Evolutionary conservation across 2,113 vertebrate genomes (phyloP), one percentile per base, ranked within the genome.

Genomic region (Hoplias malabaricus): DNA sequence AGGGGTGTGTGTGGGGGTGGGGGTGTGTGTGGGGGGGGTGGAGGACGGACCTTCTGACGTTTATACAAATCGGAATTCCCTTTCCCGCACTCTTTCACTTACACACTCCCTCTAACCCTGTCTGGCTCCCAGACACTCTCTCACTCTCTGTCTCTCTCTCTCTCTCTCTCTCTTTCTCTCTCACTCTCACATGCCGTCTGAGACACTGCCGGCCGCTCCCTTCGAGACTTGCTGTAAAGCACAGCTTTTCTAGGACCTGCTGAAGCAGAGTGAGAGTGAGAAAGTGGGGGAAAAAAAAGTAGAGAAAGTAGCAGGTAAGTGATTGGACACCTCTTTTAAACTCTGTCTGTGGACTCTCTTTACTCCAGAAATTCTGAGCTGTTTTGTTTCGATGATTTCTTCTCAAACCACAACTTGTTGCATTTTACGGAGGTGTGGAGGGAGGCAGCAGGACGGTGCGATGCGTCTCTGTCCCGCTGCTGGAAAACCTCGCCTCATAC

Each of bases 61-160:
- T 53, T 88, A 77, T 88, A 91, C 90, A 92, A 90, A 90, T 90
- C 92, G 92, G 92, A 92, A 93, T 93, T 91, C 92, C 92, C 92
- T 89, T n/a, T 83, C 79, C 65, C 86, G 50, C 73, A 73, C 73
- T 80, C 34, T n/a, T 75, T 78, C 76, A 62, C 76, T 86, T 57
- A 53, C 90, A 87, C 82, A 77, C 86, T 89, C 87, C 89, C 89
- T 91, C 87, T 89, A 87, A 91, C 86, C 85, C 89, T 65, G 90
- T 92, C 92, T 92, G 91, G 90, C 89, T 91, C 86, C 88, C 89
- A 90, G 92, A 90, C 90, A 86, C 90, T 82, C 85, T 87, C 69
- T 71, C 69, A 65, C 87, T 85, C 77, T 27, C 86, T 84, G 89
- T 88, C 89, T 87, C 88, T 80, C 82, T 88, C 69, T 50, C 53